phyloP scores from a whole-genome alignment of 2,113 vertebrate species.

The Mus pahari region DNA sequence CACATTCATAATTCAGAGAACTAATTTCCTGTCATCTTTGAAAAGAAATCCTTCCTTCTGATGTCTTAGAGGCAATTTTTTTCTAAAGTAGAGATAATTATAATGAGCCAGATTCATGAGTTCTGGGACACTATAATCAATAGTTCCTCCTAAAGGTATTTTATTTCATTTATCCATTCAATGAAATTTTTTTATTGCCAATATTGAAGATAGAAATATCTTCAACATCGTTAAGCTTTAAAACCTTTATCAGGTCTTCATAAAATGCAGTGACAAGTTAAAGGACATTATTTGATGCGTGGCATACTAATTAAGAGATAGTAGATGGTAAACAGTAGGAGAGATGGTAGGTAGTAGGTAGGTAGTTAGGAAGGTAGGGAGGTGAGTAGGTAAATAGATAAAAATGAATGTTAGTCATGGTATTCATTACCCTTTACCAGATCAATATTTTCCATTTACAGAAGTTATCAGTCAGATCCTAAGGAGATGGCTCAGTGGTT shows the following conservation, averaged over 20 bases:
- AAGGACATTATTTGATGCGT: background rate
- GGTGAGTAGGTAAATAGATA: background rate
- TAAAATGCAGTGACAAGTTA: background rate
- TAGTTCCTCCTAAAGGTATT: slow-evolving; percentile 6
- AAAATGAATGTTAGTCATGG: background rate
- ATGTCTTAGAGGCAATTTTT: background rate
- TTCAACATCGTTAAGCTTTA: background rate
- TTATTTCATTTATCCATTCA: slow-evolving; percentile 34
- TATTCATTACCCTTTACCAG: background rate
- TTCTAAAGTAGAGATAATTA: background rate
- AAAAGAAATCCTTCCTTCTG: background rate
- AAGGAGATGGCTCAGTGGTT: background rate
- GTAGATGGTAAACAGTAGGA: background rate
- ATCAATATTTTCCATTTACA: background rate
- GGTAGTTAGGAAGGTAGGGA: no score
- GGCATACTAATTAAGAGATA: background rate
- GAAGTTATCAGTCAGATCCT: background rate
- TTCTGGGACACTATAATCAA: slow-evolving; percentile 20
- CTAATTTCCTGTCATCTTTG: background rate
- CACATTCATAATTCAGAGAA: background rate
- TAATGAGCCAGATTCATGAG: slow-evolving; percentile 34
- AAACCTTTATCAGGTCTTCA: background rate
- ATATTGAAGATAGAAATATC: background rate
- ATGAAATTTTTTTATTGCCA: slow-evolving; percentile 1
- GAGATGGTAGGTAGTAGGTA: background rate